Percentiles rank a stretch among this genome's conserved stretches.
Conservation (phyloP, 2,888 invertebrate genomes). For the Folsomia candida region DNA sequence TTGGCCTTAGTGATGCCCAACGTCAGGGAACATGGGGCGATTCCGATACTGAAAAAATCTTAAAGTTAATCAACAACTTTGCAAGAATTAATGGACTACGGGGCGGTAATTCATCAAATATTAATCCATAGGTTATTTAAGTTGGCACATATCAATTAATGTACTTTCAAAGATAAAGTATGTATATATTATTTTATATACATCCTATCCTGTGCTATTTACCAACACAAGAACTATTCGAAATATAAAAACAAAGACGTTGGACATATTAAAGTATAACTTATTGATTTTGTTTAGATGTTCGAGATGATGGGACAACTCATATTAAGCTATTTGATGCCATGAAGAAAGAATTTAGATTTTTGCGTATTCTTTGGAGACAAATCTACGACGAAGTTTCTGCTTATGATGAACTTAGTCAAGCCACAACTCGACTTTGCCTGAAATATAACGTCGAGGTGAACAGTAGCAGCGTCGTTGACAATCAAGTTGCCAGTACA, state of each 20-base stretch:
- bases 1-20: constrained; percentile 51
- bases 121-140: too few species aligned
- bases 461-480: background rate
- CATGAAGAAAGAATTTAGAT: constrained; percentile 66
- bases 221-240: too few species aligned
- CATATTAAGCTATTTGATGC: constrained; percentile 62
- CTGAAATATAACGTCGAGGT: constrained; percentile 18
- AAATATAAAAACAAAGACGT: too few species aligned
- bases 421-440: constrained; percentile 46
- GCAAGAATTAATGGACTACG: constrained; percentile 55
- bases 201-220: too few species aligned
- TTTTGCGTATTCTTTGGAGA: constrained; percentile 54
- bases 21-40: constrained; percentile 65
- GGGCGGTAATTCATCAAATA: too few species aligned
- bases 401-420: constrained; percentile 67
- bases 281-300: constrained; percentile 44
- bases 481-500: background rate
- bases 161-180: too few species aligned
- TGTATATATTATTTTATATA: too few species aligned
- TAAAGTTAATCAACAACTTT: constrained; percentile 55
- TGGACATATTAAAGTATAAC: too few species aligned
- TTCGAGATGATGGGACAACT: constrained; percentile 57
- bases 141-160: too few species aligned
- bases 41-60: constrained; percentile 56
- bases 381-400: constrained; percentile 58